Evolutionary conservation across 1,140 invertebrate genomes (phyloP).

Genomic region (Drosophila tropicalis): DNA sequence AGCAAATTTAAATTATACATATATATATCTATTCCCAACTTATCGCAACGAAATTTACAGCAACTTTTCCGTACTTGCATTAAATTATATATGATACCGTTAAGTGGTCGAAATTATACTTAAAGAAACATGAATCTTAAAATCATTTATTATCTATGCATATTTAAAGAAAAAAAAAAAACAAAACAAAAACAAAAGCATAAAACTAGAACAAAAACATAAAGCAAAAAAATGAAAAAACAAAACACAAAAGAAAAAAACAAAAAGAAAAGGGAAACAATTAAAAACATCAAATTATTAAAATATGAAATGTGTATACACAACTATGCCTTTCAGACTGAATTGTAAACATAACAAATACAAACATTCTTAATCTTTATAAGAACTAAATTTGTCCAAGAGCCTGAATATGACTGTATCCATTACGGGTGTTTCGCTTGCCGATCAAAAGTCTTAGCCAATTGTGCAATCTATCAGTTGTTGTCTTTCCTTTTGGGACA

Average conservation of each 20-base stretch:
- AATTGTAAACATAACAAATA: slow-evolving; percentile 80
- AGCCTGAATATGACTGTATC: too few species aligned
- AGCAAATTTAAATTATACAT: slow-evolving; percentile 76
- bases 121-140: slow-evolving; percentile 59
- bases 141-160: slow-evolving; percentile 65
- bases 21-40: slow-evolving; percentile 77
- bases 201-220: too few species aligned
- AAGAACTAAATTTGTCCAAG: too few species aligned
- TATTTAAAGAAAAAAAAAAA: slow-evolving; percentile 63
- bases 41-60: slow-evolving; percentile 78
- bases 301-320: slow-evolving; percentile 79
- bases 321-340: slow-evolving; percentile 81
- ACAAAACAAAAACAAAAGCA: slow-evolving; percentile 49
- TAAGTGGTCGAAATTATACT: slow-evolving; percentile 62
- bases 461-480: too few species aligned
- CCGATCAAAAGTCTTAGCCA: too few species aligned
- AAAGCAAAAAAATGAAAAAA: slow-evolving; percentile 41
- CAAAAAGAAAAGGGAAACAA: slow-evolving; percentile 46
- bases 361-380: slow-evolving; percentile 76
- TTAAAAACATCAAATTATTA: slow-evolving; percentile 71
- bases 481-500: too few species aligned
- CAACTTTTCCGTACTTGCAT: slow-evolving; percentile 69
- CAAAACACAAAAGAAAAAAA: slow-evolving; percentile 51
- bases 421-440: too few species aligned
- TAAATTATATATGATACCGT: slow-evolving; percentile 56